These are phyloP conservation scores for Phoenicopterus ruber DNA, from an alignment of 2,113 vertebrate genomes.

Conservation along the genomic window DNA sequence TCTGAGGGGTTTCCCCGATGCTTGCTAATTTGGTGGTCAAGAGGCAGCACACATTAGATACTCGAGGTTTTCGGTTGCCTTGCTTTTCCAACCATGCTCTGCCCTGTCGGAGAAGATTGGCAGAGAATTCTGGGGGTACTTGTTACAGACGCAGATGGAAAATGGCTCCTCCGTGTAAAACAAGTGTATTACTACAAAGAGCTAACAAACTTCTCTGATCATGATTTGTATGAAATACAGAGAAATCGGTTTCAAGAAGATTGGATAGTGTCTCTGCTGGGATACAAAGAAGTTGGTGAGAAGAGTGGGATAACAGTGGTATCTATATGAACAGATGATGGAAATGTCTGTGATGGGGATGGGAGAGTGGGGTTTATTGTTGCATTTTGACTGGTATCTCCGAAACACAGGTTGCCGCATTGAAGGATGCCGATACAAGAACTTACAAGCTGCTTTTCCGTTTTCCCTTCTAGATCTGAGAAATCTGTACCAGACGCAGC, in stretches of 20 bases:
- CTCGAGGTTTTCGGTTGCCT: not conserved
- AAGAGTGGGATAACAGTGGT: not conserved
- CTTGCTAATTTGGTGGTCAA: not conserved
- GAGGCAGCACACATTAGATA: not conserved
- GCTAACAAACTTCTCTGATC: not conserved
- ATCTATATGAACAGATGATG: not conserved
- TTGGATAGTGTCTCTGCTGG: not conserved
- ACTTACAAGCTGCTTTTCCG: not conserved
- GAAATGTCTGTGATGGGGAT: not conserved
- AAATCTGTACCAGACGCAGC: slow-evolving; percentile 15
- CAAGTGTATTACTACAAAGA: not conserved
- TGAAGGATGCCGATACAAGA: not conserved
- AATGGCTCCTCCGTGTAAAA: not conserved
- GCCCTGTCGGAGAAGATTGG: not conserved
- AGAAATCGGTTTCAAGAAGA: not conserved
- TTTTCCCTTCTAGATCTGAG: not conserved
- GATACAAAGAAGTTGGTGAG: not conserved
- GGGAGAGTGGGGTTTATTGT: not conserved
- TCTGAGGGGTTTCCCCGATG: not conserved
- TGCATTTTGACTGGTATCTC: not conserved
- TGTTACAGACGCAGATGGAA: not conserved
- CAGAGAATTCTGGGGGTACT: not conserved
- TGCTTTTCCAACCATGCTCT: not conserved
- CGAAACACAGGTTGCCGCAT: not conserved
- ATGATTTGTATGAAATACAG: not conserved